Percentiles rank a stretch among this genome's conserved stretches.
phyloP scores from a whole-genome alignment of 2,888 invertebrate genomes.

The Aphrophora alni region DNA sequence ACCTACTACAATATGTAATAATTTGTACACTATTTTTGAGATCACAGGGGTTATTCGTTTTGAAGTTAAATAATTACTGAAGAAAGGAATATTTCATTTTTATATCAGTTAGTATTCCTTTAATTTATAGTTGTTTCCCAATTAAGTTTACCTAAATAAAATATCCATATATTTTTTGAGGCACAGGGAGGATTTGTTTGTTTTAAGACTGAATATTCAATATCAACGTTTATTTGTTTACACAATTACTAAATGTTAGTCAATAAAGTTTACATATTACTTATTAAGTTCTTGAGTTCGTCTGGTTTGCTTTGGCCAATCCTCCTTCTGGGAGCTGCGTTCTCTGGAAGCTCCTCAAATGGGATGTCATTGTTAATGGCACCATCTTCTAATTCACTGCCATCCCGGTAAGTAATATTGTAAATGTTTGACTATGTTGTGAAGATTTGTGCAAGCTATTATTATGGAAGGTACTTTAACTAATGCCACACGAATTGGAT shows the following conservation, averaged over 20 bases:
- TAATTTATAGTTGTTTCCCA: too few species aligned
- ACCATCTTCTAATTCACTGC: neutral
- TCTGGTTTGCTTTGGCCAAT: neutral
- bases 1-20: too few species aligned
- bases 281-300: neutral
- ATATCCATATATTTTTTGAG: neutral
- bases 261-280: slow-evolving; percentile 6
- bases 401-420: neutral
- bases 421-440: slow-evolving; percentile 1
- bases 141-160: too few species aligned
- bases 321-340: neutral
- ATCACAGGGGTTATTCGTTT: too few species aligned
- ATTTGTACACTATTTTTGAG: too few species aligned
- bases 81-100: too few species aligned
- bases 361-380: neutral
- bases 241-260: too few species aligned
- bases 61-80: too few species aligned
- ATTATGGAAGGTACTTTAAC: neutral
- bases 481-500: neutral
- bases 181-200: too few species aligned
- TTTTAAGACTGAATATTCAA: too few species aligned
- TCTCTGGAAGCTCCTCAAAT: neutral
- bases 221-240: too few species aligned
- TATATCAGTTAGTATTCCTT: too few species aligned
- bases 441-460: neutral